These are phyloP conservation scores for Silurus asotus DNA, from an alignment of 2,113 vertebrate species.

Conservation along the genomic window DNA sequence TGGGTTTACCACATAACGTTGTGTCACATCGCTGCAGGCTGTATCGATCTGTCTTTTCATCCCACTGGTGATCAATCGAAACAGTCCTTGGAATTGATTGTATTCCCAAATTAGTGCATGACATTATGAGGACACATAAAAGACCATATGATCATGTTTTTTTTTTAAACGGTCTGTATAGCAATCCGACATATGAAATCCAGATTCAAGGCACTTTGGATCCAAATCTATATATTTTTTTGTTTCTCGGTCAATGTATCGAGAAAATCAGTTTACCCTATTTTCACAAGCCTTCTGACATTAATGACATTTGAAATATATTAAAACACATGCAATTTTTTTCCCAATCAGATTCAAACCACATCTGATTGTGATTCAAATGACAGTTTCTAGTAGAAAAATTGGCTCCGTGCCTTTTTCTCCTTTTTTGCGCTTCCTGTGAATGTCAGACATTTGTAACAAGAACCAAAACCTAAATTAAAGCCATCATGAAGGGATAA, in stretches of 20 bases:
- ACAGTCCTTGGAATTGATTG: not conserved
- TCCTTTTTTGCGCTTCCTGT: not conserved
- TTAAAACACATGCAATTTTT: not conserved
- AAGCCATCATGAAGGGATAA: not conserved
- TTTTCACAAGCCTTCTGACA: not conserved
- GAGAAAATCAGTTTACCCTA: not conserved
- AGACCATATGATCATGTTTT: not conserved
- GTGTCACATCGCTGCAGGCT: not conserved
- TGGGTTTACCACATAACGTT: not conserved
- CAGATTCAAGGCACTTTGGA: not conserved
- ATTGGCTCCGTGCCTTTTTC: not conserved
- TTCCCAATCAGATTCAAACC: slow-evolving; percentile 3
- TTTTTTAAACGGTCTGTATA: not conserved
- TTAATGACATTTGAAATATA: not conserved
- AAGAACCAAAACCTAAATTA: not conserved
- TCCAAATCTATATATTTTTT: not conserved
- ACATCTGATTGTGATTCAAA: slow-evolving; percentile 5
- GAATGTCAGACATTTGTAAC: not conserved
- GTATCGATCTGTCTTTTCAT: not conserved
- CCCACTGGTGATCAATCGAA: not conserved
- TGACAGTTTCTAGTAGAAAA: slow-evolving; percentile 4
- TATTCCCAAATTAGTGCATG: not conserved
- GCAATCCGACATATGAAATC: not conserved
- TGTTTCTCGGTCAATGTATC: not conserved
- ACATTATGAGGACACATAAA: no score